A percentile compares a stretch with the other conserved stretches of the same genome.
Conservation (phyloP, 2,797 vertebrate species). For the Cryptoblepharus egeriae region DNA sequence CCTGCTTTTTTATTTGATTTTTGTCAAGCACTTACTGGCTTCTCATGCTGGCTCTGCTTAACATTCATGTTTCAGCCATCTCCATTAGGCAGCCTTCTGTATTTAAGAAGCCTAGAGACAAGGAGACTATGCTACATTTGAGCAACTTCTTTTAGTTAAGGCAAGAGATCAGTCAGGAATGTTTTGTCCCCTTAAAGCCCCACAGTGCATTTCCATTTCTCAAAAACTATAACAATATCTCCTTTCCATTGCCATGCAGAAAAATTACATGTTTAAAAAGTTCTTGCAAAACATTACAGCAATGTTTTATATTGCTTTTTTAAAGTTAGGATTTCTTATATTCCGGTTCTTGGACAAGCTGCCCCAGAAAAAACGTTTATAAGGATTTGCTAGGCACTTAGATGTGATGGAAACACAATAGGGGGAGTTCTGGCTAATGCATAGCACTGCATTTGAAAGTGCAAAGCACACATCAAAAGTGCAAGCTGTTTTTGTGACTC, state of each 20-base stretch:
- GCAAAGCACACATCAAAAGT: not conserved
- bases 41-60: not conserved
- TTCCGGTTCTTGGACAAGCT: not conserved
- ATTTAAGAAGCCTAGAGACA: not conserved
- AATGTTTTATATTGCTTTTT: not conserved
- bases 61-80: not conserved
- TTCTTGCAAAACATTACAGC: not conserved
- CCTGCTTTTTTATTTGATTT: not conserved
- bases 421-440: no score
- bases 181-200: not conserved
- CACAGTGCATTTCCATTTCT: not conserved
- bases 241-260: not conserved
- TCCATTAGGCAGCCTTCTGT: not conserved
- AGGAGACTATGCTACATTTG: not conserved
- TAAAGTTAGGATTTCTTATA: no score
- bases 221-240: not conserved
- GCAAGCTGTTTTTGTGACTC: not conserved
- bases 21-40: not conserved
- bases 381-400: not conserved
- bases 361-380: not conserved
- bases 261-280: no score
- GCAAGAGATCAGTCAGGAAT: slow-evolving; percentile 1
- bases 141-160: slow-evolving; percentile 4
- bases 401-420: not conserved
- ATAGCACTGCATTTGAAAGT: no score